Evolutionary conservation across 1,140 invertebrate genomes (phyloP), one percentile per base, ranked within the genome.

Genomic region (Lerema accius): DNA sequence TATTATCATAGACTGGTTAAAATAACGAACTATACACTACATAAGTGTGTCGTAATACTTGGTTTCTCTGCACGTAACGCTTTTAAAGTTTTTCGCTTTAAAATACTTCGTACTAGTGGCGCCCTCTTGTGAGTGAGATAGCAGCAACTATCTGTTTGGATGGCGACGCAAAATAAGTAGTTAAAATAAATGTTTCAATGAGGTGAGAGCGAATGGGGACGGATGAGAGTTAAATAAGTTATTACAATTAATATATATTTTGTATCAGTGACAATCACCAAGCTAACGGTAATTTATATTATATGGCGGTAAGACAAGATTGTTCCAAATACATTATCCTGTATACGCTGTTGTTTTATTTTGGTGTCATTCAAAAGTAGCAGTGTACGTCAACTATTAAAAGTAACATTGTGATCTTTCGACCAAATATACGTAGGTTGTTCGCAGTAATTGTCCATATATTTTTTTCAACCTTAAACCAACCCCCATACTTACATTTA

Each of bases 321-420:
- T 83, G 80, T 84, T 86, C 69, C 74, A 84, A 88, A 86, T 88
- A 88, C 80, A 86, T 76, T 80, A 82, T 82, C 77, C 82, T 80
- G 76, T 83, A 83, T 77, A 73, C 50, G 4, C 49, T 59, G 28
- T 63, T 59, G 63, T 71, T 75, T 71, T 76, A 58, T 73, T 75
- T 76, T 55, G 13, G 51, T 59, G 16, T 56, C 26, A 5, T 6
- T 35, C 23, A 48, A 59, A 26, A 19, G 15, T 49, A 32, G 4
- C 28, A 7, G 28, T 9, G 28, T 32, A 32, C 9, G 9, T 32
- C 28, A 32, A 32, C 9, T 23, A 2, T 23, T 23, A 23, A 5
- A 2, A 23, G 19, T 23, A 2, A 23, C 5, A 5, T 23, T 23
- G 19, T 23, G 19, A 5, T 5, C 19, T 23, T 23, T 23, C n/a